Conservation (phyloP, 2,113 vertebrate species). For the Gobius niger region DNA sequence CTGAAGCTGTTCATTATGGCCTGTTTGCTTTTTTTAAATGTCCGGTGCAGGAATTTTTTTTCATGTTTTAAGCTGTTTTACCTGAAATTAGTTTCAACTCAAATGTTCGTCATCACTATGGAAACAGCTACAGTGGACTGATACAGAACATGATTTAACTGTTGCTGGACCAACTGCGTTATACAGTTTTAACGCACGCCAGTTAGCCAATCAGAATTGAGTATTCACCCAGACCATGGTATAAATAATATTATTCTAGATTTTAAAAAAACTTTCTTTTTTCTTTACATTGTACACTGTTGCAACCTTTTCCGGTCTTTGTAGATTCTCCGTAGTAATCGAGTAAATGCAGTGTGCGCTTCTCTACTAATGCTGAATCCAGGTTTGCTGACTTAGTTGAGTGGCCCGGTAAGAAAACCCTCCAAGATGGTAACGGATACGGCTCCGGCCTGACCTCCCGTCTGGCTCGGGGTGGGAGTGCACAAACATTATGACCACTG, state of each 20-base stretch:
- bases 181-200: too few relatives aligned
- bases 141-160: too few relatives aligned
- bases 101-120: too few relatives aligned
- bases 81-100: too few relatives aligned
- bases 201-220: too few relatives aligned
- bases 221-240: too few relatives aligned
- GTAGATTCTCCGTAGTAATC: slow-evolving; percentile 15
- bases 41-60: too few relatives aligned
- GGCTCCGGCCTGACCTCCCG: slow-evolving; percentile 20
- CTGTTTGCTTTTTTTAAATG: too few relatives aligned
- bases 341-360: neutral
- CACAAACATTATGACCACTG: slow-evolving; percentile 14
- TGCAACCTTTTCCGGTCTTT: slow-evolving; percentile 11
- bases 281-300: neutral
- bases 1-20: too few relatives aligned
- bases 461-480: neutral
- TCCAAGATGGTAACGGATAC: neutral
- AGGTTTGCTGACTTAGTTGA: slow-evolving; percentile 3
- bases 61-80: too few relatives aligned
- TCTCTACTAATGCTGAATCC: slow-evolving; percentile 10
- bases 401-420: slow-evolving; percentile 10
- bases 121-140: too few relatives aligned
- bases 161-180: too few relatives aligned
- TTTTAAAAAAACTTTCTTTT: neutral
- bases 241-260: neutral